A percentile compares a stretch with the other conserved stretches of the same genome.
Evolutionary conservation across 2,797 vertebrate genomes (phyloP).

Genomic region (Jordanella pulchra): DNA sequence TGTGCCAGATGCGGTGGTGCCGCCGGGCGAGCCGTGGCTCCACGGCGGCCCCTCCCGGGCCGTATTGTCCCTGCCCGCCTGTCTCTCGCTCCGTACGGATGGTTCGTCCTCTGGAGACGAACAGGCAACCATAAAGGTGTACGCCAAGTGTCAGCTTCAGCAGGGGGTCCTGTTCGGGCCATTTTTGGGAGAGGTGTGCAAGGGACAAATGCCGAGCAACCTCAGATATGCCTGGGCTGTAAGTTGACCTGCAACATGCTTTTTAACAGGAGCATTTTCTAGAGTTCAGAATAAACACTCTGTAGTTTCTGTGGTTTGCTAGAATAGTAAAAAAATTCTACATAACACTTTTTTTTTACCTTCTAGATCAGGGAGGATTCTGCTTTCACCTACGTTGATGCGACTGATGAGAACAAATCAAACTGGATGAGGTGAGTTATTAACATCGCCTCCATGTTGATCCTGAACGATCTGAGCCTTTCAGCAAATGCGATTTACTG

Average conservation of each 20-base stretch:
- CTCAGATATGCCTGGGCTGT: slow-evolving; percentile 76
- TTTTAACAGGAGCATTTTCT: background rate
- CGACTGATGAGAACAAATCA: slow-evolving; percentile 72
- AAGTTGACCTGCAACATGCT: slow-evolving; percentile 39
- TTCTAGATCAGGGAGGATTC: slow-evolving; percentile 73
- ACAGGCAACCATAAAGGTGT: slow-evolving; percentile 64
- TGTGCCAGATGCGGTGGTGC: slow-evolving; percentile 65
- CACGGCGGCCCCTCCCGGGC: slow-evolving; percentile 68
- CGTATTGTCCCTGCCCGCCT: slow-evolving; percentile 74
- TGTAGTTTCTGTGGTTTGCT: background rate
- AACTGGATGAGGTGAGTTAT: slow-evolving; percentile 72
- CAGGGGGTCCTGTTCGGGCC: slow-evolving; percentile 73
- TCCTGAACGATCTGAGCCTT: background rate
- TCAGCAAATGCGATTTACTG: background rate
- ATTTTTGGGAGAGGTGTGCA: slow-evolving; percentile 69
- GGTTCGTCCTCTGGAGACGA: slow-evolving; percentile 40
- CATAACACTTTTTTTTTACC: background rate
- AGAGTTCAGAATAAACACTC: background rate
- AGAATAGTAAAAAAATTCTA: background rate
- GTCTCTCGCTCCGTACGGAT: slow-evolving; percentile 49
- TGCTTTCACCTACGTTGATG: slow-evolving; percentile 75
- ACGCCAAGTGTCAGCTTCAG: slow-evolving; percentile 65
- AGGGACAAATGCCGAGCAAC: slow-evolving; percentile 58
- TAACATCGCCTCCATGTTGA: background rate
- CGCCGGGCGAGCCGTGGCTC: slow-evolving; percentile 67